Conservation (phyloP, 2,797 vertebrate species). For the Neosalanx taihuensis region DNA sequence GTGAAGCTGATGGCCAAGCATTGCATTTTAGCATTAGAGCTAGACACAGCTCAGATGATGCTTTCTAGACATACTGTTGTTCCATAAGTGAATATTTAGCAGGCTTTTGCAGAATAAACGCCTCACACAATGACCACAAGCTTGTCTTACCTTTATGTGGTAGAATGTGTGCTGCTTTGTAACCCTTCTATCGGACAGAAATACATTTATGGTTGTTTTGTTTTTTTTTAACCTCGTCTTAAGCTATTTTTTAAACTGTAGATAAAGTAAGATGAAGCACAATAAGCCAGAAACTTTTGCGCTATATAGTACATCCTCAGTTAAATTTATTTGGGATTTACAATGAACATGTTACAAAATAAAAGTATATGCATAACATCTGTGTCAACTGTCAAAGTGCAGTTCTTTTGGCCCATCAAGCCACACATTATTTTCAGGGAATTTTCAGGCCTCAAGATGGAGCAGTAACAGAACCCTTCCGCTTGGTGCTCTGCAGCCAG, state of each 20-base stretch:
- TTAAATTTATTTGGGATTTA: neutral
- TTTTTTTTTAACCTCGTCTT: neutral
- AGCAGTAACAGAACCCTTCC: too few relatives aligned
- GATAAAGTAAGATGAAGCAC: neutral
- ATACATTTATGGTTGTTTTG: neutral
- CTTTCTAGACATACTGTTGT: neutral
- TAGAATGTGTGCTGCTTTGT: neutral
- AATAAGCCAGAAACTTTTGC: slow-evolving; percentile 9
- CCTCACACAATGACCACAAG: slow-evolving; percentile 10
- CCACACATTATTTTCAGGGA: too few relatives aligned
- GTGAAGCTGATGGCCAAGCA: slow-evolving; percentile 27
- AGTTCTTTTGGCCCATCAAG: too few relatives aligned
- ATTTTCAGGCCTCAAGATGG: too few relatives aligned
- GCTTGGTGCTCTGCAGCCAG: too few relatives aligned
- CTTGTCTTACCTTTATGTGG: slow-evolving; percentile 7
- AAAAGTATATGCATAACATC: neutral
- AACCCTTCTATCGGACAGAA: neutral
- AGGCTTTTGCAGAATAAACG: slow-evolving; percentile 2
- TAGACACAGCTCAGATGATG: neutral
- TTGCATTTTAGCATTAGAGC: neutral
- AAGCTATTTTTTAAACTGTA: neutral
- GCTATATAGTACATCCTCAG: neutral
- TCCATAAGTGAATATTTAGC: neutral
- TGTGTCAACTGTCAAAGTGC: neutral
- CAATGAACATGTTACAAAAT: neutral